A percentile compares a stretch with the other conserved stretches of the same genome.
Evolutionary conservation across 1,140 invertebrate species (phyloP).

Genomic region (Aphelinus certus): DNA sequence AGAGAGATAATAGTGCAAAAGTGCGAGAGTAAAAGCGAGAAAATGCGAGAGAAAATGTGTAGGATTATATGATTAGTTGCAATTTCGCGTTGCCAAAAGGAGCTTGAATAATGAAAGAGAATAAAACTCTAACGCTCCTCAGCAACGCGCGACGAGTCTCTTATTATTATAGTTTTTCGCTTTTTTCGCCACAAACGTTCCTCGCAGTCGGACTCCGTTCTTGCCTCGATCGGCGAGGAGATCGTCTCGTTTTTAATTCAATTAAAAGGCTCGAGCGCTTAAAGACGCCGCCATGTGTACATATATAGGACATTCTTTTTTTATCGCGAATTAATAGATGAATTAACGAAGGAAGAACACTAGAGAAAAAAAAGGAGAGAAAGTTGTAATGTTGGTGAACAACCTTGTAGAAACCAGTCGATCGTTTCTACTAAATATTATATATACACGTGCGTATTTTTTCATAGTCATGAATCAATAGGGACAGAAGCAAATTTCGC

Average conservation of each 20-base stretch:
- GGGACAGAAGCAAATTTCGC: conserved; percentile 1
- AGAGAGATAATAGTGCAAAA: not conserved
- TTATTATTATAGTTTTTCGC: conserved; percentile 1
- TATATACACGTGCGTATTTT: conserved; percentile 33
- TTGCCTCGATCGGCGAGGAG: conserved; percentile 14
- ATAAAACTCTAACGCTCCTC: conserved; percentile 6
- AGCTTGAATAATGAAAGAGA: not conserved
- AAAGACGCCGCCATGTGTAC: conserved; percentile 32
- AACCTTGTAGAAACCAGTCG: too few species aligned
- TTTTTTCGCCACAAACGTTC: conserved; percentile 9
- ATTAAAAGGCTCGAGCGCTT: conserved; percentile 27
- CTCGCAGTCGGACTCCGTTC: conserved; percentile 4
- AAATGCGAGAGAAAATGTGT: conserved; percentile 11
- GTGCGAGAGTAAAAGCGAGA: conserved; percentile 1
- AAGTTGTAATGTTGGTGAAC: not conserved
- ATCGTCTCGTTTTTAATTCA: conserved; percentile 18
- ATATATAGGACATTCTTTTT: conserved; percentile 32
- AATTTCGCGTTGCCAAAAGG: conserved; percentile 1
- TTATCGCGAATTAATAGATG: conserved; percentile 35
- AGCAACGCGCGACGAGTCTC: conserved; percentile 1
- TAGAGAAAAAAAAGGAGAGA: conserved; percentile 20
- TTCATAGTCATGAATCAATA: conserved; percentile 11
- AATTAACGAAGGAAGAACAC: conserved; percentile 28
- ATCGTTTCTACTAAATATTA: not conserved
- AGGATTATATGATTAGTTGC: conserved; percentile 33